Evolutionary conservation across 1,140 invertebrate genomes (phyloP), one percentile per base, ranked within the genome.

Genomic region (Caenorhabditis remanei): DNA sequence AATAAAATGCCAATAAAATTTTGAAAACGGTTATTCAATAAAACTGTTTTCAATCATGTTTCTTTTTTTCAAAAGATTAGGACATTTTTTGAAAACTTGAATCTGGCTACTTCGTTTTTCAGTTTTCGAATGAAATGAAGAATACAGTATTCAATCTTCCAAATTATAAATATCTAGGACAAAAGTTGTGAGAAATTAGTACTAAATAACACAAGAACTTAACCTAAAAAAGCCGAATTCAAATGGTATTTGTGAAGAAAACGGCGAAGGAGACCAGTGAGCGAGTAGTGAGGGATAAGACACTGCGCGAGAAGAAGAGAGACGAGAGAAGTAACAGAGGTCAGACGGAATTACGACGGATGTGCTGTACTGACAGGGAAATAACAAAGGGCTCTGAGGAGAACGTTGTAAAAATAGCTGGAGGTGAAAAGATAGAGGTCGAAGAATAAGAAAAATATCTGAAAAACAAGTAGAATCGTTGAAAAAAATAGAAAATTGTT

Each of bases 331-430:
- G 46, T 50, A 50, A 79, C 71, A 79, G 43, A 48, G 71, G 71
- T 79, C 71, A 79, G 71, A 79, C 71, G 71, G 40, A 79, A 79
- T 24, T 5, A 79, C 46, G 71, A 50, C 65, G 14, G 65, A 71
- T 71, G 65, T 48, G 65, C 6, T 46, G 43, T 48, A 71, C 65
- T 46, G 65, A 48, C 9, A 32, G 32, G 32, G 65, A n/a, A 4
- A 79, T 43, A 32, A 79, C 43, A 48, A 79, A 79, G 43, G n/a
- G 40, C 71, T 53, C 40, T 24, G 71, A 50, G 71, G 16, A 46
- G 67, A 46, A 7, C 40, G 46, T 79, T 79, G 71, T 79, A 79
- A 79, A 79, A 79, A 79, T 46, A 79, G 71, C 46, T 79, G 71
- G 8, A 32, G 14, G 13, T 50, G 56, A 21, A 32, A 63, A 63